A percentile compares a stretch with the other conserved stretches of the same genome.
phyloP scores from a whole-genome alignment of 1,140 invertebrate species.

The Globodera ellingtonae region DNA sequence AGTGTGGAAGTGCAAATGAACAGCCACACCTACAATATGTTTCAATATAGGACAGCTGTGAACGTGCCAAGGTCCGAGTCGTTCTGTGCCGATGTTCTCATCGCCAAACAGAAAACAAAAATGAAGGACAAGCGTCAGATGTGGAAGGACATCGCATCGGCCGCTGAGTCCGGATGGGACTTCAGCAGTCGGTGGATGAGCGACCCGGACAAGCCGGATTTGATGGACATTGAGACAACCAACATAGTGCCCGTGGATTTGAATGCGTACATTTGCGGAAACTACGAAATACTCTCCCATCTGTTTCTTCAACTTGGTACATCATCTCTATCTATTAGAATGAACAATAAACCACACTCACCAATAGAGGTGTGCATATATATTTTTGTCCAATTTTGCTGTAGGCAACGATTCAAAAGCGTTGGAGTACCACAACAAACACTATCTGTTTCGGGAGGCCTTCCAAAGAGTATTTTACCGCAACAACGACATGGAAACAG shows the following conservation, averaged over 20 bases:
- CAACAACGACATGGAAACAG: conserved; percentile 73
- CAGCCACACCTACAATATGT: conserved; percentile 68
- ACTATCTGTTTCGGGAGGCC: conserved; percentile 36
- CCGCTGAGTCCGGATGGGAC: conserved; percentile 52
- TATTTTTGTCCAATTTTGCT: not conserved
- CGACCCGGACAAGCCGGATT: conserved; percentile 41
- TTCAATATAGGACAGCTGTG: conserved; percentile 67
- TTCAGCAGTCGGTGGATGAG: conserved; percentile 67
- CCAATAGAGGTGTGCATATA: conserved; percentile 74
- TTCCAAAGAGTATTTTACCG: conserved; percentile 77
- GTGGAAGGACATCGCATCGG: conserved; percentile 43
- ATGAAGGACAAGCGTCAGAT: conserved; percentile 37
- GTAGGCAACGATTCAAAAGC: conserved; percentile 38
- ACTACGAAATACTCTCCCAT: conserved; percentile 64
- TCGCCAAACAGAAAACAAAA: conserved; percentile 39
- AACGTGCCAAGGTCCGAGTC: conserved; percentile 55
- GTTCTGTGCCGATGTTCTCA: conserved; percentile 40
- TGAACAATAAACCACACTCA: too few species aligned
- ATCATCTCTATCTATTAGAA: conserved; percentile 73
- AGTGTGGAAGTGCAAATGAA: conserved; percentile 66
- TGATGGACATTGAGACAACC: conserved; percentile 64
- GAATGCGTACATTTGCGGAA: conserved; percentile 66
- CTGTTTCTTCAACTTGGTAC: conserved; percentile 67
- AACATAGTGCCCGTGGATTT: conserved; percentile 67
- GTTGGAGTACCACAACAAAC: conserved; percentile 28